phyloP scores from a whole-genome alignment of 2,113 vertebrate species.

The Cepphus grylle region DNA sequence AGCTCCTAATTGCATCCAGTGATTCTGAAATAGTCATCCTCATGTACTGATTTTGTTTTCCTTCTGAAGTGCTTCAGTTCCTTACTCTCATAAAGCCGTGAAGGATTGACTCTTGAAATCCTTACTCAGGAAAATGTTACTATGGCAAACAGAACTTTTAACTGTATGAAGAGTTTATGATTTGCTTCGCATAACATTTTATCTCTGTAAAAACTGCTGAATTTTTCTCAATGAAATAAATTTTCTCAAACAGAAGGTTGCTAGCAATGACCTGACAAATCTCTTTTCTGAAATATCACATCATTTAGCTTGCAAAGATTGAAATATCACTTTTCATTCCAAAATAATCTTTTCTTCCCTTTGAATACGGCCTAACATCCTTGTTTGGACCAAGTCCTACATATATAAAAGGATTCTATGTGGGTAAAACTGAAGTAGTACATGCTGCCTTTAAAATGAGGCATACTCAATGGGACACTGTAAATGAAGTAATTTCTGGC shows the following conservation, averaged over 20 bases:
- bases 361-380: background rate
- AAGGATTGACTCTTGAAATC: background rate
- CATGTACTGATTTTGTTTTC: background rate
- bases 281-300: background rate
- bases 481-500: constrained; percentile 20
- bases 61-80: background rate
- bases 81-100: background rate
- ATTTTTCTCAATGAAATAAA: background rate
- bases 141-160: background rate
- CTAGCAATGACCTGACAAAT: background rate
- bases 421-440: background rate
- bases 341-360: background rate
- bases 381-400: background rate
- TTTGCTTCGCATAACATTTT: background rate
- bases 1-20: background rate
- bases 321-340: background rate
- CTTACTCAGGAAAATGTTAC: background rate
- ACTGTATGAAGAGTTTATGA: background rate
- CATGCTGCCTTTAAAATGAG: background rate
- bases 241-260: background rate
- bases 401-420: background rate
- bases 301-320: background rate
- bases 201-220: background rate
- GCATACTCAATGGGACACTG: background rate
- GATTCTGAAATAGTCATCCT: background rate